Conservation (phyloP, 2,113 vertebrate species). For the Cromileptes altivelis region DNA sequence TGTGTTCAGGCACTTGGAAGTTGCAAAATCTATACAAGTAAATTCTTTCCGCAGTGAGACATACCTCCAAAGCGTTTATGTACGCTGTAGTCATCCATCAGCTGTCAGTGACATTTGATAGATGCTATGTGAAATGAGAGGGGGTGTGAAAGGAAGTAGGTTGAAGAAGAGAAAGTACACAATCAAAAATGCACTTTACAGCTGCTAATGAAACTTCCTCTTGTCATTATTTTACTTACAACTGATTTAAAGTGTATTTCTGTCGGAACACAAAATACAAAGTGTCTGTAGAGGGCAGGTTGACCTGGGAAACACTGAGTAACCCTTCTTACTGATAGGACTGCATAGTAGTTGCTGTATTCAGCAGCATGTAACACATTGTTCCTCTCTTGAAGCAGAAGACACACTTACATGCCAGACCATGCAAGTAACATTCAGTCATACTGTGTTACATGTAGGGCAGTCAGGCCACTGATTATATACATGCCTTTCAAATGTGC, state of each 20-base stretch:
- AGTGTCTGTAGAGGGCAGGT: neutral
- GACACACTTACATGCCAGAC: too few relatives aligned
- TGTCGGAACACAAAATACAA: too few relatives aligned
- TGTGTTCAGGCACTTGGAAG: neutral
- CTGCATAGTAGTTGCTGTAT: neutral
- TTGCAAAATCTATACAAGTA: neutral
- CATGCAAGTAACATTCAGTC: neutral
- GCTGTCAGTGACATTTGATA: neutral
- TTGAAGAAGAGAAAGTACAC: too few relatives aligned
- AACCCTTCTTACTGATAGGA: neutral
- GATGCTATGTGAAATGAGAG: neutral
- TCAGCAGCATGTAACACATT: neutral
- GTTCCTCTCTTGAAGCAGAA: neutral
- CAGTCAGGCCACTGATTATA: neutral
- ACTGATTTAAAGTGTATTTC: too few relatives aligned
- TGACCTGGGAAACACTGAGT: neutral
- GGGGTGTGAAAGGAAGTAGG: neutral
- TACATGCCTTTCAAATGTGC: neutral
- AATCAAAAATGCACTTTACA: too few relatives aligned
- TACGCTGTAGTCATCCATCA: neutral
- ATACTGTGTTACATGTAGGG: neutral
- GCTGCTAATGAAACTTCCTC: too few relatives aligned
- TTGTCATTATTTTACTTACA: too few relatives aligned
- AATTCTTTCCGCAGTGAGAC: constrained; percentile 14
- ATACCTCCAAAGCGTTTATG: neutral